Percentiles rank a stretch among this genome's conserved stretches.
phyloP scores from a whole-genome alignment of 1,140 invertebrate genomes.

The Heliothis subflexa region DNA sequence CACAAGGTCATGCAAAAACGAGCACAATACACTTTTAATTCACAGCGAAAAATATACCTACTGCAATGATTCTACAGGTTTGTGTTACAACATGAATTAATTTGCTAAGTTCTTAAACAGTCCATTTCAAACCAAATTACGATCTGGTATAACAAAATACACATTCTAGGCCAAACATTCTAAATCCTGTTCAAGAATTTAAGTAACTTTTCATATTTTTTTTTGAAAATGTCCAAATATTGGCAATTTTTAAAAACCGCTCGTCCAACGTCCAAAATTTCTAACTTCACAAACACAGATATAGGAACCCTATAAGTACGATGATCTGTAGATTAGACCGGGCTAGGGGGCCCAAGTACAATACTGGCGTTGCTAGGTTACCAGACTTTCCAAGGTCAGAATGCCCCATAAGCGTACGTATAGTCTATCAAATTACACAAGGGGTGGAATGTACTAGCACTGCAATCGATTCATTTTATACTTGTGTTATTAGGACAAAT shows the following conservation, averaged over 20 bases:
- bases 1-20: no score
- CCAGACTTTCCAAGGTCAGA: slow-evolving; percentile 81
- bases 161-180: no score
- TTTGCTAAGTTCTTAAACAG: no score
- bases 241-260: neutral
- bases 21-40: no score
- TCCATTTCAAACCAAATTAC: no score
- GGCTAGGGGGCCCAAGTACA: slow-evolving; percentile 74
- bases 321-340: slow-evolving; percentile 78
- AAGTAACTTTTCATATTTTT: no score
- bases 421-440: slow-evolving; percentile 54
- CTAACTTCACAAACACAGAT: slow-evolving; percentile 65
- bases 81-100: no score
- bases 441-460: slow-evolving; percentile 47
- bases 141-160: no score
- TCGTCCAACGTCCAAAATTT: slow-evolving; percentile 49
- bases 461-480: slow-evolving; percentile 50
- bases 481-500: slow-evolving; percentile 49
- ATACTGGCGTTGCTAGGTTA: slow-evolving; percentile 81
- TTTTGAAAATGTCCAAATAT: no score
- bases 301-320: slow-evolving; percentile 77
- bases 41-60: no score
- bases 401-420: slow-evolving; percentile 70
- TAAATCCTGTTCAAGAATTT: no score
- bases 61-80: no score